Conservation (phyloP, 2,113 vertebrate genomes). For the Spea bombifrons region DNA sequence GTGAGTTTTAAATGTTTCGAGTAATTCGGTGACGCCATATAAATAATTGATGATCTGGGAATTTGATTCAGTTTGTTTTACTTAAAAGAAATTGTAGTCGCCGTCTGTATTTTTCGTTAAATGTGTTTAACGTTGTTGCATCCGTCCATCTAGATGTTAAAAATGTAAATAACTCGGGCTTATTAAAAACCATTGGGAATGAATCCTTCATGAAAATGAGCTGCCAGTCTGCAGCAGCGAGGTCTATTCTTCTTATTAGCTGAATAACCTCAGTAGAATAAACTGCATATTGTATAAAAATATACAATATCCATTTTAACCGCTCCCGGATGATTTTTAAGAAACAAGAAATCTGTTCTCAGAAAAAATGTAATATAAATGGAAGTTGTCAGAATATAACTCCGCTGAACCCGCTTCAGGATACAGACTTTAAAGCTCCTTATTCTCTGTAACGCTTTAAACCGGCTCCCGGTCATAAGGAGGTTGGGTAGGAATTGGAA, state of each 20-base stretch:
- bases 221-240: constrained; percentile 50
- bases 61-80: no score
- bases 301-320: constrained; percentile 53
- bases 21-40: constrained; percentile 44
- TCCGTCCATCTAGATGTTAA: not conserved
- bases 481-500: constrained; percentile 2
- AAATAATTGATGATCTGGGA: constrained; percentile 13
- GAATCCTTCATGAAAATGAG: constrained; percentile 48
- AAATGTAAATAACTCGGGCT: constrained; percentile 9
- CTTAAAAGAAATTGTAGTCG: not conserved
- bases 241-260: constrained; percentile 48
- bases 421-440: constrained; percentile 27
- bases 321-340: constrained; percentile 26
- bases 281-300: no score
- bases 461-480: constrained; percentile 10
- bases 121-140: no score
- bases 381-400: constrained; percentile 31
- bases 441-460: constrained; percentile 20
- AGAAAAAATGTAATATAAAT: constrained; percentile 40
- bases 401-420: constrained; percentile 19
- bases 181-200: constrained; percentile 45
- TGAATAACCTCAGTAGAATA: constrained; percentile 29
- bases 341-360: constrained; percentile 37
- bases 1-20: constrained; percentile 22
- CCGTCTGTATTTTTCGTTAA: constrained; percentile 7